Evolutionary conservation across 2,888 invertebrate genomes (phyloP).

Genomic region (Acronicta alni): DNA sequence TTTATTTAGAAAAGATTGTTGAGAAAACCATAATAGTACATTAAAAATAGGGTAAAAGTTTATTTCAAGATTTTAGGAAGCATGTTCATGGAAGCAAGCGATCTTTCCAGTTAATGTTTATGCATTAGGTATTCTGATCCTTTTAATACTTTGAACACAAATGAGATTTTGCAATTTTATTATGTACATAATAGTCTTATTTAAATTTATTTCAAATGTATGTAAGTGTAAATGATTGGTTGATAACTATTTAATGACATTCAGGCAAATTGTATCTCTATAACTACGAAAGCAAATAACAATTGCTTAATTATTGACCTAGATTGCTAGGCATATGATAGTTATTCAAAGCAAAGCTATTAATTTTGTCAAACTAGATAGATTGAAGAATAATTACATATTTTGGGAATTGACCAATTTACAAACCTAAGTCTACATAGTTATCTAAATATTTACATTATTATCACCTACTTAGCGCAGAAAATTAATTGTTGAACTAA

Average conservation of each 20-base stretch:
- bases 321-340: constrained; percentile 70
- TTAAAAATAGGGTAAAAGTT: neutral
- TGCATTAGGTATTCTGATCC: neutral
- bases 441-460: constrained; percentile 69
- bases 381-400: constrained; percentile 70
- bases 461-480: constrained; percentile 59
- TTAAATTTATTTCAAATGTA: constrained; percentile 27
- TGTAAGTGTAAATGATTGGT: constrained; percentile 13
- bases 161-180: constrained; percentile 2
- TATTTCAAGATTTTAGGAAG: neutral
- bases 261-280: constrained; percentile 64
- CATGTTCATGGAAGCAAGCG: neutral
- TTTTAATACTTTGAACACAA: no score
- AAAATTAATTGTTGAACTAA: constrained; percentile 47
- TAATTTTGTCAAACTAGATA: constrained; percentile 69
- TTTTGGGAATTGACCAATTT: constrained; percentile 85
- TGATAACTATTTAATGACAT: constrained; percentile 36
- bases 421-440: constrained; percentile 77
- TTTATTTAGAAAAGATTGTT: neutral
- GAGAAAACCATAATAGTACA: no score
- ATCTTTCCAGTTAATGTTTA: neutral
- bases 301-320: constrained; percentile 65
- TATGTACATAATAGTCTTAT: constrained; percentile 19
- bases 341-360: constrained; percentile 77
- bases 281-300: constrained; percentile 76